Conservation (phyloP, 2,113 vertebrate genomes). For the Podarcis raffonei region DNA sequence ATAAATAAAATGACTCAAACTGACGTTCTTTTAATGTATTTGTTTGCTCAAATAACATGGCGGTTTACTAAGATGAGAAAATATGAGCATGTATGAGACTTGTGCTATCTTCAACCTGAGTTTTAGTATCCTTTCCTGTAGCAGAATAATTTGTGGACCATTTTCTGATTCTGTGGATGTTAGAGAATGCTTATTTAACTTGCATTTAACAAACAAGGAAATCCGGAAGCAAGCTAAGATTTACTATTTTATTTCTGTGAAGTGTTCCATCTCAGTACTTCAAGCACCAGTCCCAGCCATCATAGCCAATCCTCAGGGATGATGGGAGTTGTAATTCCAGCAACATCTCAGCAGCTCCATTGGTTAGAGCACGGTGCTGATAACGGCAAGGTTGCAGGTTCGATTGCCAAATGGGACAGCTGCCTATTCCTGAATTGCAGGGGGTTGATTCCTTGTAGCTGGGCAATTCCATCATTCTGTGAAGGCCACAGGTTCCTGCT, state of each 20-base stretch:
- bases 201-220: neutral
- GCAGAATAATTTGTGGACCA: slow-evolving; percentile 27
- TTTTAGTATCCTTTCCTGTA: slow-evolving; percentile 29
- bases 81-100: slow-evolving; percentile 24
- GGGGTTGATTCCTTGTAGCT: too few species aligned
- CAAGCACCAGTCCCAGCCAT: neutral
- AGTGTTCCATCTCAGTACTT: neutral
- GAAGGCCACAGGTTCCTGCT: too few species aligned
- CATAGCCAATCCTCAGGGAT: too few species aligned
- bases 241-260: neutral
- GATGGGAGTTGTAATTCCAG: too few species aligned
- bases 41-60: slow-evolving; percentile 33
- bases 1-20: slow-evolving; percentile 41
- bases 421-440: too few species aligned
- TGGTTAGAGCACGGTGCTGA: too few species aligned
- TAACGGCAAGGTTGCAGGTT: too few species aligned
- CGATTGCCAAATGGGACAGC: too few species aligned
- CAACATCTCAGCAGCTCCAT: too few species aligned
- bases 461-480: too few species aligned
- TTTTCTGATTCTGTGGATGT: neutral
- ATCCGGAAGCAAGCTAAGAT: neutral
- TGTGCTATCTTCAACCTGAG: slow-evolving; percentile 36
- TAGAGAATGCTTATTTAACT: neutral
- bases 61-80: slow-evolving; percentile 18
- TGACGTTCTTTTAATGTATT: slow-evolving; percentile 47